Evolutionary conservation across 2,113 vertebrate genomes (phyloP).

Genomic region (Alethe diademata): DNA sequence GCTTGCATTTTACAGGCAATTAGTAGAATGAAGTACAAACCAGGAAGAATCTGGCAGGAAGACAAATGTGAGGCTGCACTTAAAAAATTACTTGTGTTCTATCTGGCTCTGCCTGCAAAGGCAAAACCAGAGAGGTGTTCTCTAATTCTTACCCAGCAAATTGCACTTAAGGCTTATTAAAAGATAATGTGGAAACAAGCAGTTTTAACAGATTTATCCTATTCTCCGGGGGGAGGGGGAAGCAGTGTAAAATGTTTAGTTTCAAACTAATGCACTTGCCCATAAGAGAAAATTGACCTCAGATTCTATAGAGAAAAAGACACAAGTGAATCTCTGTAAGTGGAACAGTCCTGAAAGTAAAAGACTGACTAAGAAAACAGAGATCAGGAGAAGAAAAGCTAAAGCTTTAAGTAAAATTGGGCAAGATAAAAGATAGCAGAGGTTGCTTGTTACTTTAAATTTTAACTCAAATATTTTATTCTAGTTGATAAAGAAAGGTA

Average conservation of each 20-base stretch:
- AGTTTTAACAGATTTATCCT: background rate
- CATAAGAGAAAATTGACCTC: background rate
- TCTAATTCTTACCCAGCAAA: background rate
- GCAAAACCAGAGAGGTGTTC: background rate
- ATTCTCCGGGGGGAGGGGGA: background rate
- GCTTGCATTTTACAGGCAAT: background rate
- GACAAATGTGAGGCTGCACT: background rate
- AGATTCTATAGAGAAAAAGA: background rate
- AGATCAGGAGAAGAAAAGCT: background rate
- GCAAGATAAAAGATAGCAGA: background rate
- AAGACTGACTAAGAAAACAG: background rate
- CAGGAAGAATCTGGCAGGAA: background rate
- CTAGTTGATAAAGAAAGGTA: background rate
- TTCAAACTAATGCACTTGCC: background rate
- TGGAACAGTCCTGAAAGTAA: background rate
- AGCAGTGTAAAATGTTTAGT: background rate
- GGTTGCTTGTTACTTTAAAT: background rate
- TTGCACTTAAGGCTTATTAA: background rate
- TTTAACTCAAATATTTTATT: background rate
- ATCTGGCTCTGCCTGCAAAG: background rate
- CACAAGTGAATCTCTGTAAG: background rate
- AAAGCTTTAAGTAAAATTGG: background rate
- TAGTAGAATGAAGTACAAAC: background rate
- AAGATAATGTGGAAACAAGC: background rate
- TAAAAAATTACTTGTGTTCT: background rate